Evolutionary conservation across 2,797 vertebrate genomes (phyloP), one percentile per base, ranked within the genome.

Genomic region (Sciaenops ocellatus): DNA sequence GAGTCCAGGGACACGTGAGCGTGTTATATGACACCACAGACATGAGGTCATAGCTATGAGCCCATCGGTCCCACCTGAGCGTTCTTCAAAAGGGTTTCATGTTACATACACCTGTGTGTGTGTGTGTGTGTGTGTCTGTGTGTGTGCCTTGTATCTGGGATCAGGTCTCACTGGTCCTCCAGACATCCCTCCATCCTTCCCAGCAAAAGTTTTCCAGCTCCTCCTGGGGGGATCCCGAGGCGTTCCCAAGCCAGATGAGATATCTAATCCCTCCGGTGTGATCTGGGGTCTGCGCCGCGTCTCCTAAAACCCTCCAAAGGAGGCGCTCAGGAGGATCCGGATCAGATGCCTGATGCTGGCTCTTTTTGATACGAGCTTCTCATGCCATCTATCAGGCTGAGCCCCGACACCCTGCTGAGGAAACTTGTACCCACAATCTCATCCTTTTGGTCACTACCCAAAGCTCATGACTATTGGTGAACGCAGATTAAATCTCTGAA

Each of bases 1-100:
- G 41, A 47, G 42, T 60, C 30, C 67, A 20, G 22, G 3, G 26
- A 15, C 30, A 48, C 55, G 56, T 51, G 24, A n/a, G 18, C n/a
- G 8, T 72, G 87, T 89, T 68, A 91, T 52, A 30, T 51, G 84
- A 94, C 80, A 92, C 89, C 85, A 55, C 88, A 88, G 90, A 91
- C 84, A 22, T 86, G 82, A 89, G 67, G 79, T 90, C 90, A 89
- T 81, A 30, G 79, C 76, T 56, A 3, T 22, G 74, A 63, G 69
- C 22, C 70, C 72, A 70, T 86, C 66, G 22, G 78, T 87, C 69
- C 84, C 83, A 83, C 78, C 82, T 55, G 67, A 41, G 18, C 16
- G 1, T 51, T 69, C 57, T 54, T 73, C 64, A 26, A 20, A 70
- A 66, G 24, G 65, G 78, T 75, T 61, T 90, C 59, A 3, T 12